A percentile compares a stretch with the other conserved stretches of the same genome.
phyloP scores from a whole-genome alignment of 1,140 invertebrate species.

The Gonioctena quinquepunctata region DNA sequence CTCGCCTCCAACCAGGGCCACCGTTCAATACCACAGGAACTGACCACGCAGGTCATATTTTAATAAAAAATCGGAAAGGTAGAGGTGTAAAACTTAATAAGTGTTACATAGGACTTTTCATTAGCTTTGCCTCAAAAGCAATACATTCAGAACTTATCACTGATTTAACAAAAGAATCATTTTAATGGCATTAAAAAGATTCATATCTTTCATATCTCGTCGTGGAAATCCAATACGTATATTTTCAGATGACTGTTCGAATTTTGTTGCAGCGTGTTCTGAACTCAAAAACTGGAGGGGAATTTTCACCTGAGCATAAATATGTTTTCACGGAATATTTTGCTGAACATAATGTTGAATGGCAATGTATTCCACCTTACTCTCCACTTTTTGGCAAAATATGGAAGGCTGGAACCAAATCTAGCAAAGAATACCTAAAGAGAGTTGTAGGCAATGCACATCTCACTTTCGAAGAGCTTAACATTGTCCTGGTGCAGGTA shows the following conservation, averaged over 20 bases:
- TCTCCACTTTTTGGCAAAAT: constrained; percentile 13
- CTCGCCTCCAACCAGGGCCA: constrained; percentile 6
- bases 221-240: neutral
- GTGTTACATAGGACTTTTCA: too few relatives aligned
- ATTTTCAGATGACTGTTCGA: constrained; percentile 22
- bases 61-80: neutral
- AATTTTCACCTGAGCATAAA: neutral
- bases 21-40: constrained; percentile 15
- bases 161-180: too few relatives aligned
- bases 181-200: too few relatives aligned
- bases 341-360: too few relatives aligned
- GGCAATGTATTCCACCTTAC: neutral
- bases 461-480: neutral
- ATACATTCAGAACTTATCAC: too few relatives aligned
- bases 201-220: too few relatives aligned
- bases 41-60: neutral
- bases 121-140: too few relatives aligned
- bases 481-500: neutral
- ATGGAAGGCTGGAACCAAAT: constrained; percentile 9
- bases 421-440: constrained; percentile 4
- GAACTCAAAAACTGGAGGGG: constrained; percentile 7
- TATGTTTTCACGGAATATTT: too few relatives aligned
- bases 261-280: constrained; percentile 8
- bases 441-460: constrained; percentile 5
- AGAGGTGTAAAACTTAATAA: neutral